Percentiles rank a stretch among this genome's conserved stretches.
phyloP scores from a whole-genome alignment of 2,113 vertebrate genomes.

The Talpa occidentalis region DNA sequence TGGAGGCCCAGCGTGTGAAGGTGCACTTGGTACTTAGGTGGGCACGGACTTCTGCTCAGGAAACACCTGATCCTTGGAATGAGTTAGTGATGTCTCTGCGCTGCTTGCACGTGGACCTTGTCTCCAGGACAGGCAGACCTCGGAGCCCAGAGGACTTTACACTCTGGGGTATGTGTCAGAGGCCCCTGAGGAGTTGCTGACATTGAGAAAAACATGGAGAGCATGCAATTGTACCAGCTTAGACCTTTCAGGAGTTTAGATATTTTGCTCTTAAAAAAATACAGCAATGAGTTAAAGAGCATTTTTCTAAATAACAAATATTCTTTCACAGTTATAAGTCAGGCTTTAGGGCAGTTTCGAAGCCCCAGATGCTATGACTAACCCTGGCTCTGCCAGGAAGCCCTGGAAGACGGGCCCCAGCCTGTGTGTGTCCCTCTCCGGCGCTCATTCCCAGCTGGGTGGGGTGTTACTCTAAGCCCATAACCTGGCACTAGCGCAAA shows the following conservation, averaged over 20 bases:
- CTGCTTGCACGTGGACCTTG: rapidly evolving
- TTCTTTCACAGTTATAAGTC: neutral
- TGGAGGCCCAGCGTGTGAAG: neutral
- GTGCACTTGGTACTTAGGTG: neutral
- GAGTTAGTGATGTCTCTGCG: neutral
- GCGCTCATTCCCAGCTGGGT: neutral
- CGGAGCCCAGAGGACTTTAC: neutral
- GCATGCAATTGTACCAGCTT: neutral
- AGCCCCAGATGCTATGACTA: neutral
- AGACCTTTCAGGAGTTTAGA: neutral
- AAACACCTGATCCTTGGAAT: neutral
- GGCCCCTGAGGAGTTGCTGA: neutral
- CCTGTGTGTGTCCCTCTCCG: neutral
- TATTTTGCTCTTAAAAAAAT: neutral
- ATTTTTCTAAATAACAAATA: neutral
- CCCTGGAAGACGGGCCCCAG: neutral
- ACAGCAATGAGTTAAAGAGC: neutral
- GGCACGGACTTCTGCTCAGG: neutral
- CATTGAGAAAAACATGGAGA: neutral
- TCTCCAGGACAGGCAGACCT: neutral
- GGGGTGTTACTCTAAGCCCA: neutral
- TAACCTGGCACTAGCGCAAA: neutral
- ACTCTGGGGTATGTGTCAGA: rapidly evolving
- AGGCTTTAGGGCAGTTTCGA: neutral
- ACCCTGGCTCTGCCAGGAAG: neutral